Conservation (phyloP, 2,888 invertebrate species). For the Incurvaria masculella region DNA sequence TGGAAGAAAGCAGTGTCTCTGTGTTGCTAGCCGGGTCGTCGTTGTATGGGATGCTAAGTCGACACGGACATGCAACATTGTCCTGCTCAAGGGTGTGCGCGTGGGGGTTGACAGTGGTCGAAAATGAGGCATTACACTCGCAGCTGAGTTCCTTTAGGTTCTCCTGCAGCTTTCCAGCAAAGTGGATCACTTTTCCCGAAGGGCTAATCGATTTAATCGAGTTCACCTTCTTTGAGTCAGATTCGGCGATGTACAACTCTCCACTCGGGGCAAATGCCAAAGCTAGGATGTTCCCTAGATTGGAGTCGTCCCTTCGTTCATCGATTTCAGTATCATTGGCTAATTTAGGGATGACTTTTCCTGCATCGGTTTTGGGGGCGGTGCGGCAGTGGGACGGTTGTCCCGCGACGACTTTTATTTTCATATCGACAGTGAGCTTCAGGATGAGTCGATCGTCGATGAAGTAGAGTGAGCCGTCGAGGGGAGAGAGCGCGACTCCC, state of each 20-base stretch:
- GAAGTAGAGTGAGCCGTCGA: conserved; percentile 93
- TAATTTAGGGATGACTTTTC: conserved; percentile 37
- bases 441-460: conserved; percentile 93
- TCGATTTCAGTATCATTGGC: conserved; percentile 47
- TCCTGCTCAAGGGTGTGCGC: conserved; percentile 9
- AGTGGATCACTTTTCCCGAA: conserved; percentile 85
- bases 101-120: conserved; percentile 45
- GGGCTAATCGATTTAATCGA: conserved; percentile 83
- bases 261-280: conserved; percentile 91
- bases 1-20: conserved; percentile 83
- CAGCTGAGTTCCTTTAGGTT: conserved; percentile 54
- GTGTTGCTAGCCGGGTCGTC: conserved; percentile 73
- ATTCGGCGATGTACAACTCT: conserved; percentile 90
- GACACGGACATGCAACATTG: conserved; percentile 38
- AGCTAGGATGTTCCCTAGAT: conserved; percentile 82
- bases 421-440: conserved; percentile 87
- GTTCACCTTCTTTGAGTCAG: conserved; percentile 83
- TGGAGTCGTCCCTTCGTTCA: conserved; percentile 61
- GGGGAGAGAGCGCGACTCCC: conserved; percentile 88
- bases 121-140: conserved; percentile 55
- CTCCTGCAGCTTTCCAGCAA: conserved; percentile 83
- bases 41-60: conserved; percentile 52
- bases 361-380: conserved; percentile 41
- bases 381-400: conserved; percentile 86
- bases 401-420: conserved; percentile 93